These are phyloP conservation scores for Dinocampus coccinellae DNA, from an alignment of 2,888 invertebrate species.

Conservation along the genomic window DNA sequence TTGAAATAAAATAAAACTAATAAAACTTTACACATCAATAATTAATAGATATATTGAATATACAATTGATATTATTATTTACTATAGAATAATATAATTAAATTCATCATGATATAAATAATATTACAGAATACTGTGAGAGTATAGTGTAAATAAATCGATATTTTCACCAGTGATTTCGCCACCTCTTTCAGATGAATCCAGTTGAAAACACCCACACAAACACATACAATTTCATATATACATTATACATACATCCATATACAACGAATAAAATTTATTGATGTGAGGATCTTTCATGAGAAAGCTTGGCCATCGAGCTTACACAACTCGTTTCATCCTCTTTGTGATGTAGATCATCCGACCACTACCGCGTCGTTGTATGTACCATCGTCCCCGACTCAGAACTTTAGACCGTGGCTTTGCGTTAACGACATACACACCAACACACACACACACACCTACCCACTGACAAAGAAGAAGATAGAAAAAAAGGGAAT, in stretches of 20 bases:
- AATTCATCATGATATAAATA: no score
- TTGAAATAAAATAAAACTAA: no score
- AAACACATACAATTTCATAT: no score
- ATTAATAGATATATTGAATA: no score
- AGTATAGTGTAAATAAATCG: background rate
- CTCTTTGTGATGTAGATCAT: constrained; percentile 39
- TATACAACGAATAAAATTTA: background rate
- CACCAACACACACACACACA: no score
- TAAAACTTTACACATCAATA: no score
- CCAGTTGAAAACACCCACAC: background rate
- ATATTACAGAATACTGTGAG: no score
- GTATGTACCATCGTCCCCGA: background rate
- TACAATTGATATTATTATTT: no score
- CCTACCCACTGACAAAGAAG: constrained; percentile 3
- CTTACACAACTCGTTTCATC: constrained; percentile 28
- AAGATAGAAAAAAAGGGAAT: background rate
- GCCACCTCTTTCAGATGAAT: constrained; percentile 1
- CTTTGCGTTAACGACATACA: constrained; percentile 42
- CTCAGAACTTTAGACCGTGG: constrained; percentile 41
- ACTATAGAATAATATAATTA: no score
- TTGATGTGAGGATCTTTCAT: constrained; percentile 12
- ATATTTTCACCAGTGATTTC: constrained; percentile 19
- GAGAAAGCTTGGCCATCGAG: constrained; percentile 6
- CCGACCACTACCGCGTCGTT: background rate
- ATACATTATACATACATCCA: background rate